These are phyloP conservation scores for Scaptomyza graminum DNA, from an alignment of 1,140 invertebrate species.

Conservation along the genomic window DNA sequence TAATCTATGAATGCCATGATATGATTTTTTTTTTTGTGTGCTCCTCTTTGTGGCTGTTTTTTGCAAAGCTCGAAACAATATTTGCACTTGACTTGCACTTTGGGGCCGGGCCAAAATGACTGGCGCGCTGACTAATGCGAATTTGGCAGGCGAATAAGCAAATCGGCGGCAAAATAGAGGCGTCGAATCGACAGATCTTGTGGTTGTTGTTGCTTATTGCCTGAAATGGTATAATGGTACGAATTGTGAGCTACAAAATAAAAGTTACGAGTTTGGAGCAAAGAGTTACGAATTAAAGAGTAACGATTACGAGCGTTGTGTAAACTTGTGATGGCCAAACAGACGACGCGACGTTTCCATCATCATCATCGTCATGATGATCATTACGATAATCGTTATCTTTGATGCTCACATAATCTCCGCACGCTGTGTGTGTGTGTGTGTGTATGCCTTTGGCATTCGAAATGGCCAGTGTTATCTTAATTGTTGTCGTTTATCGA, in stretches of 20 bases:
- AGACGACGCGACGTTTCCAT: background rate
- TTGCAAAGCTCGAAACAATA: slow-evolving; percentile 4
- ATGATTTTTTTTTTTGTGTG: slow-evolving; percentile 1
- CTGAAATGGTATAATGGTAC: background rate
- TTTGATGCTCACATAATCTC: background rate
- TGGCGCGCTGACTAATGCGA: background rate
- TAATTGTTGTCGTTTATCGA: slow-evolving; percentile 26
- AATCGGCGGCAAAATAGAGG: background rate
- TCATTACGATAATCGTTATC: background rate
- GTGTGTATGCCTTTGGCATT: slow-evolving; percentile 1
- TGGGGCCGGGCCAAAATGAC: slow-evolving; percentile 2
- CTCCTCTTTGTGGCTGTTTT: background rate
- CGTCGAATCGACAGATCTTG: background rate
- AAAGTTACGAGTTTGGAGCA: background rate
- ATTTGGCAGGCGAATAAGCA: background rate
- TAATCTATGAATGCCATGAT: slow-evolving; percentile 20
- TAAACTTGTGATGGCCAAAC: slow-evolving; percentile 4
- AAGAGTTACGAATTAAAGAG: slow-evolving; percentile 1
- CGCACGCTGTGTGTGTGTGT: background rate
- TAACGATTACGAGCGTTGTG: background rate
- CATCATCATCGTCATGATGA: background rate
- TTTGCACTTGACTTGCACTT: slow-evolving; percentile 44
- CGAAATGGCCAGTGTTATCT: slow-evolving; percentile 20
- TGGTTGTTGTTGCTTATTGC: background rate
- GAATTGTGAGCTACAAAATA: background rate